These are phyloP conservation scores for Notoglanidium macrostoma DNA, from an alignment of 2,797 vertebrate genomes.

Conservation along the genomic window DNA sequence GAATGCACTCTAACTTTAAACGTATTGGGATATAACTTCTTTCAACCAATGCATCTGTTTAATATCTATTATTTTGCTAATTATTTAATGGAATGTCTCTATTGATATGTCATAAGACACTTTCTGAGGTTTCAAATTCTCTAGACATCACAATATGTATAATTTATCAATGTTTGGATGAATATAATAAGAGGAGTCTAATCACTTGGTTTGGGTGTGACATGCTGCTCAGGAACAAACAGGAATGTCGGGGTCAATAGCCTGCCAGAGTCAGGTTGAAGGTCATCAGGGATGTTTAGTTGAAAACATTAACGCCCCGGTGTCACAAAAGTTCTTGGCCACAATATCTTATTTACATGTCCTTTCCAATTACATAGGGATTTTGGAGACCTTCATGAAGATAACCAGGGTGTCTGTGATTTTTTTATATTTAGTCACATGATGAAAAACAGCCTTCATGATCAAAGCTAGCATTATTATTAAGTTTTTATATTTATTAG, in stretches of 20 bases:
- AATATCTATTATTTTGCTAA: neutral
- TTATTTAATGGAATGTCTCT: neutral
- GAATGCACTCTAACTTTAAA: neutral
- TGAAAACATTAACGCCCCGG: slow-evolving; percentile 21
- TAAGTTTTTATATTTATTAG: neutral
- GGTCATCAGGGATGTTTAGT: slow-evolving; percentile 40
- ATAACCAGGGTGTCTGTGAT: neutral
- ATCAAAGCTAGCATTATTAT: neutral
- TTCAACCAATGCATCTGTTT: neutral
- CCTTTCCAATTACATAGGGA: neutral
- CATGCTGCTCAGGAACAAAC: slow-evolving; percentile 36
- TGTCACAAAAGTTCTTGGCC: slow-evolving; percentile 6
- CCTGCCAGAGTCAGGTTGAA: slow-evolving; percentile 16
- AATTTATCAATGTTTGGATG: slow-evolving; percentile 12
- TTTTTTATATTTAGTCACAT: slow-evolving; percentile 49
- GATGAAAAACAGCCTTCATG: neutral
- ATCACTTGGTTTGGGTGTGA: slow-evolving; percentile 26
- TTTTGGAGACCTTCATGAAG: neutral
- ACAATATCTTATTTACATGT: neutral
- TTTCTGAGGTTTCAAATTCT: neutral
- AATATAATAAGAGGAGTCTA: slow-evolving; percentile 16
- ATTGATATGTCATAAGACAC: neutral
- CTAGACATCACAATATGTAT: slow-evolving; percentile 24
- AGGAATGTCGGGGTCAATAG: slow-evolving; percentile 40
- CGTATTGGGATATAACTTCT: neutral